These are phyloP conservation scores for Macaca mulatta DNA, from an alignment of 2,113 vertebrate genomes.

Conservation along the genomic window DNA sequence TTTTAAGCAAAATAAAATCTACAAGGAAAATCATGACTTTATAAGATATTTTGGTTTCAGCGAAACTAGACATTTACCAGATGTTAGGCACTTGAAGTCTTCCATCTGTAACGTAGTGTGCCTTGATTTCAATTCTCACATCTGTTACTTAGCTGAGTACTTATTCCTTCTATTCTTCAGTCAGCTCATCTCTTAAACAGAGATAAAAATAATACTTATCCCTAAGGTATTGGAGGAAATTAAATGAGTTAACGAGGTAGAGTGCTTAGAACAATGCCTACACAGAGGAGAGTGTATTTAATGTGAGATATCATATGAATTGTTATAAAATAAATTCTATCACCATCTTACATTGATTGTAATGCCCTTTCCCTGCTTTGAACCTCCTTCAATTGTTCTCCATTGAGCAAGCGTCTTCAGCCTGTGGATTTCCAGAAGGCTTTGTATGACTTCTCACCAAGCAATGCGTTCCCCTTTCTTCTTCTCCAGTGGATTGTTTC, in stretches of 20 bases:
- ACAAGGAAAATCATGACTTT: not conserved
- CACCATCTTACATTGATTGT: accelerated
- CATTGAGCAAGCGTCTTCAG: not conserved
- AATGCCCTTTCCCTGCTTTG: not conserved
- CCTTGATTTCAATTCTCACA: not conserved
- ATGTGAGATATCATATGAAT: not conserved
- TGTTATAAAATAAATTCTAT: not conserved
- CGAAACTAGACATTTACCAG: not conserved
- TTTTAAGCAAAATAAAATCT: not conserved
- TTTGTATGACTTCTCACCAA: not conserved
- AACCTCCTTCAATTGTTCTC: not conserved
- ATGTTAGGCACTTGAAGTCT: not conserved
- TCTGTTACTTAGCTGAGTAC: not conserved
- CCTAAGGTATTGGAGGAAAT: not conserved
- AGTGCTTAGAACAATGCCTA: not conserved
- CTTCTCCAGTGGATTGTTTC: not conserved
- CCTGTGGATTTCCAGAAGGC: not conserved
- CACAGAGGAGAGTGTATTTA: accelerated
- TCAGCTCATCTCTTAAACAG: not conserved
- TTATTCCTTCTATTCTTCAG: not conserved
- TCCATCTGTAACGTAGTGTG: not conserved
- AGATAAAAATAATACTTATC: not conserved
- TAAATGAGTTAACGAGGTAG: not conserved
- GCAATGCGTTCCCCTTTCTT: not conserved
- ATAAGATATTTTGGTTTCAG: not conserved